phyloP scores from a whole-genome alignment of 2,113 vertebrate genomes.

The Alexandromys fortis region DNA sequence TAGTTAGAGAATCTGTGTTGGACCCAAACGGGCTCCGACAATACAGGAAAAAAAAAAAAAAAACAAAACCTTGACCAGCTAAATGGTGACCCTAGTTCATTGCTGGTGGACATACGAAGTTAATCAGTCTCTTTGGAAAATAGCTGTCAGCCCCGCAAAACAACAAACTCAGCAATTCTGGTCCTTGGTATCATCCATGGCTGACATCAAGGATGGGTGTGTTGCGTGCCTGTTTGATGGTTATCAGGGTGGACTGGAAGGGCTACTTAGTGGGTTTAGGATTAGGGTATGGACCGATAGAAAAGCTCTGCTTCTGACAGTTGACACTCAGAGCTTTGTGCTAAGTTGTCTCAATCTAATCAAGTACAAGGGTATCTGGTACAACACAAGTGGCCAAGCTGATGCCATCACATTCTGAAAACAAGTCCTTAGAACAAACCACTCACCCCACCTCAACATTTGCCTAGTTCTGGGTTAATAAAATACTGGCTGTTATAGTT shows the following conservation, averaged over 20 bases:
- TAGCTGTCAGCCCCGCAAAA: not conserved
- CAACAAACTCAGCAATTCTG: not conserved
- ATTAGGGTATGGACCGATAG: not conserved
- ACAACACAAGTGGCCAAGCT: not conserved
- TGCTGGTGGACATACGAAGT: not conserved
- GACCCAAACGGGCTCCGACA: no score
- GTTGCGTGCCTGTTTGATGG: not conserved
- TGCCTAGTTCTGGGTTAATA: not conserved
- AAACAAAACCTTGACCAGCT: not conserved
- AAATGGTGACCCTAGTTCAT: not conserved
- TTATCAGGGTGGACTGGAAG: not conserved
- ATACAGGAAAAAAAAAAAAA: no score
- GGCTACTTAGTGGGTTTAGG: not conserved
- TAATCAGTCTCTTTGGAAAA: not conserved
- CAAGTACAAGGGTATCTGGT: not conserved
- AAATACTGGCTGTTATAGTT: no score
- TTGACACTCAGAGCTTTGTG: not conserved
- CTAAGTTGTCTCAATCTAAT: not conserved
- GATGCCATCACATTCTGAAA: not conserved
- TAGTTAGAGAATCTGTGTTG: no score
- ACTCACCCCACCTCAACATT: not conserved
- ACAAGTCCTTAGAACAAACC: not conserved
- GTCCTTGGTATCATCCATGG: not conserved
- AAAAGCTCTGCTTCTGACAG: not conserved
- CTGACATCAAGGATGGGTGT: not conserved